Evolutionary conservation across 2,797 vertebrate species (phyloP).

Genomic region (Pseudochaenichthys georgianus): DNA sequence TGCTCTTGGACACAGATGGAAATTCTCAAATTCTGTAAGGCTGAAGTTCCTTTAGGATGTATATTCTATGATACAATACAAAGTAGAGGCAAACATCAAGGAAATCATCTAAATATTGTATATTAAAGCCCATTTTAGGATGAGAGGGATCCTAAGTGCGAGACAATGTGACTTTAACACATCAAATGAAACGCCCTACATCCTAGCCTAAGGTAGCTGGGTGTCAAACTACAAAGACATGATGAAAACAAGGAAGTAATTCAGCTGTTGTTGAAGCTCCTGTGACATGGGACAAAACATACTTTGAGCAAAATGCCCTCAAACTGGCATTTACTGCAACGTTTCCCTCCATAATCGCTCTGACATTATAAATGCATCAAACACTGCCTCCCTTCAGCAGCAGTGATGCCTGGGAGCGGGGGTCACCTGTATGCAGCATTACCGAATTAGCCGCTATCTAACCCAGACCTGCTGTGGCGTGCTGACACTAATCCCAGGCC

Average conservation of each 20-base stretch:
- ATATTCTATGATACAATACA: neutral
- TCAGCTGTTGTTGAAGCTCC: constrained; percentile 31
- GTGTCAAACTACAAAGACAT: neutral
- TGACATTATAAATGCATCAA: constrained; percentile 77
- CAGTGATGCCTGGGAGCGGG: constrained; percentile 73
- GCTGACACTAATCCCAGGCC: constrained; percentile 82
- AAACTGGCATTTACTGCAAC: constrained; percentile 12
- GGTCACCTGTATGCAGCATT: constrained; percentile 86
- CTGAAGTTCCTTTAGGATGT: neutral
- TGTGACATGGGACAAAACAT: constrained; percentile 38
- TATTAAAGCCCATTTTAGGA: constrained; percentile 4
- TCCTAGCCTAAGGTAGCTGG: neutral
- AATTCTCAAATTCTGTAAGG: neutral
- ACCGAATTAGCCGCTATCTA: constrained; percentile 88
- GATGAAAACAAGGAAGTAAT: constrained; percentile 13
- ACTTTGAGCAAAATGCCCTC: constrained; percentile 45
- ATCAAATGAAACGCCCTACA: constrained; percentile 10
- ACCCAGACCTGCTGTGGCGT: constrained; percentile 85
- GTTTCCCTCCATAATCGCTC: constrained; percentile 64
- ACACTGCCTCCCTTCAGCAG: constrained; percentile 64
- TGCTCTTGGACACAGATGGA: constrained; percentile 2
- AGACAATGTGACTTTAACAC: constrained; percentile 21
- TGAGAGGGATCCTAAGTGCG: neutral
- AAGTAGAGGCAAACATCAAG: neutral
- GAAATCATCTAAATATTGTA: constrained; percentile 12